These are phyloP conservation scores for Lymantria monacha DNA, from an alignment of 2,888 invertebrate species.

Conservation along the genomic window DNA sequence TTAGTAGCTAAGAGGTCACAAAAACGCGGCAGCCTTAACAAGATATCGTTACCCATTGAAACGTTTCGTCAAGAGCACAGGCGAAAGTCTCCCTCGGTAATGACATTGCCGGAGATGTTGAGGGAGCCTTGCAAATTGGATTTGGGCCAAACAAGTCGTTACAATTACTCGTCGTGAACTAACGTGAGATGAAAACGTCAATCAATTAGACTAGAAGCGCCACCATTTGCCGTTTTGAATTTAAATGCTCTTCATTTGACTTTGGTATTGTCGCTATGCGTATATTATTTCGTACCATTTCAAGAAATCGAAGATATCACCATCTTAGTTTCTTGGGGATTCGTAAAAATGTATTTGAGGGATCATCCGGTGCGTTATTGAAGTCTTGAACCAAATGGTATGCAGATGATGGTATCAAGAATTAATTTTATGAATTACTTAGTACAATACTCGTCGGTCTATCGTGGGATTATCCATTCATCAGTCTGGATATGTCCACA, in stretches of 20 bases:
- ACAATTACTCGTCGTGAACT: slow-evolving; percentile 37
- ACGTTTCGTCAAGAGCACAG: slow-evolving; percentile 21
- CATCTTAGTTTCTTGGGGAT: too few relatives aligned
- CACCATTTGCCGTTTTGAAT: neutral
- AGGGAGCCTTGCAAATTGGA: slow-evolving; percentile 58
- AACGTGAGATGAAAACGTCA: slow-evolving; percentile 10
- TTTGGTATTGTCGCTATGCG: too few relatives aligned
- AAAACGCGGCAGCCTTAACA: slow-evolving; percentile 25
- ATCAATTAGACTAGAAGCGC: slow-evolving; percentile 2
- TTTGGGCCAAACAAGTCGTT: slow-evolving; percentile 68
- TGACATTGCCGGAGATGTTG: slow-evolving; percentile 28
- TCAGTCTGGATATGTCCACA: too few relatives aligned
- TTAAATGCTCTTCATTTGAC: neutral
- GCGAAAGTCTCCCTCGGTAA: slow-evolving; percentile 35
- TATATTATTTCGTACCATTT: too few relatives aligned
- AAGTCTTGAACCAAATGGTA: too few relatives aligned
- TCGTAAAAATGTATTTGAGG: too few relatives aligned
- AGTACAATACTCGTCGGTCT: too few relatives aligned
- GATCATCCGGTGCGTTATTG: too few relatives aligned
- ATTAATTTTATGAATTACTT: too few relatives aligned
- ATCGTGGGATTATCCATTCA: too few relatives aligned
- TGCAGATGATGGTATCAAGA: too few relatives aligned
- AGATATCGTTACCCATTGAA: slow-evolving; percentile 43
- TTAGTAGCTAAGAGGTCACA: neutral
- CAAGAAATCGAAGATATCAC: too few relatives aligned